These are phyloP conservation scores for Tragelaphus buxtoni DNA, from an alignment of 2,113 vertebrate genomes.

Conservation along the genomic window DNA sequence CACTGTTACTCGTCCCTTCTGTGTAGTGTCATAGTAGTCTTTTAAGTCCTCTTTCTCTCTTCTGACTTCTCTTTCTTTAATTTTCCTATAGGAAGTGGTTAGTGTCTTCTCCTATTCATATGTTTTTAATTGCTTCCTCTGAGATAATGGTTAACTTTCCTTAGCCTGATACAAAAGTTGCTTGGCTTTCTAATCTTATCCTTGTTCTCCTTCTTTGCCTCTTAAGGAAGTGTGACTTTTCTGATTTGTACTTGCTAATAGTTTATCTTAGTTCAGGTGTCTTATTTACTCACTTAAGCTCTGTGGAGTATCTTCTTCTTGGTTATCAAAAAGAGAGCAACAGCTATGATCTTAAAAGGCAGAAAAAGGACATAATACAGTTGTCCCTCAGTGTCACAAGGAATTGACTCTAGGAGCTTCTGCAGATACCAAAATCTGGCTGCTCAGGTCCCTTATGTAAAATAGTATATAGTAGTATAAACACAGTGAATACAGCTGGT, in stretches of 20 bases:
- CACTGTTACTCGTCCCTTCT: not conserved
- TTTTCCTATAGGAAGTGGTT: not conserved
- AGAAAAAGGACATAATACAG: not conserved
- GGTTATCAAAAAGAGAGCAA: not conserved
- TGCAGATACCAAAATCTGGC: not conserved
- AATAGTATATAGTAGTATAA: not conserved
- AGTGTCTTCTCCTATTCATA: not conserved
- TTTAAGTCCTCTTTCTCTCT: not conserved
- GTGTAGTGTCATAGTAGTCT: not conserved
- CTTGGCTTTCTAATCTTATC: not conserved
- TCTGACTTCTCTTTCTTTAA: not conserved
- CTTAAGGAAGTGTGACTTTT: not conserved
- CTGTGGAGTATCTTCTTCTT: not conserved
- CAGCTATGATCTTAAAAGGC: not conserved
- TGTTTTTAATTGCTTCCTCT: conserved; percentile 19
- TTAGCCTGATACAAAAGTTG: not conserved
- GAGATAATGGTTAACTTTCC: not conserved
- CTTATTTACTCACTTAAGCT: not conserved
- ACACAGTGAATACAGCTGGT: not conserved
- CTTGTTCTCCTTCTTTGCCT: conserved; percentile 9
- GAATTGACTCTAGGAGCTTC: not conserved
- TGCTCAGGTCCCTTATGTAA: not conserved
- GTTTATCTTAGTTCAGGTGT: not conserved
- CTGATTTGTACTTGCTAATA: not conserved
- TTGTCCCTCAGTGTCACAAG: not conserved